These are phyloP conservation scores for Agonopterix subpropinquella DNA, from an alignment of 2,888 invertebrate genomes.

Conservation along the genomic window DNA sequence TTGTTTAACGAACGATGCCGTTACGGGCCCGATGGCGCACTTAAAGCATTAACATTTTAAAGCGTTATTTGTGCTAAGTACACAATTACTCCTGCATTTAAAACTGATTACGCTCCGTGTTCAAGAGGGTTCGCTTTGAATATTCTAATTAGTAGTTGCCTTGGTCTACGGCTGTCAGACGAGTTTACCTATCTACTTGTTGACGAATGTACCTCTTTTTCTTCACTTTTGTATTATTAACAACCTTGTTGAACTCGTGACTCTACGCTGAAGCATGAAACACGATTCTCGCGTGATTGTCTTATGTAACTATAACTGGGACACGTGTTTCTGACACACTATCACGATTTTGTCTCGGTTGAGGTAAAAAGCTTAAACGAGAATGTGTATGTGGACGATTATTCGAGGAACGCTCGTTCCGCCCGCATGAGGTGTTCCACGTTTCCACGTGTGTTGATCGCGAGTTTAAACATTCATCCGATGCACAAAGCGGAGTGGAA, in stretches of 20 bases:
- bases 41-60: conserved; percentile 63
- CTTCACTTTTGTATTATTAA: not conserved
- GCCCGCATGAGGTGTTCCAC: conserved; percentile 16
- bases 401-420: too few relatives aligned
- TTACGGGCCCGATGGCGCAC: conserved; percentile 51
- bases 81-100: conserved; percentile 62
- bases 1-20: conserved; percentile 57
- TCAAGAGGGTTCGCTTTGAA: conserved; percentile 35
- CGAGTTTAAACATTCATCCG: conserved; percentile 38
- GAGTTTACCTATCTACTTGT: not conserved
- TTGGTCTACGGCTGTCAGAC: conserved; percentile 1
- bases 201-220: not conserved
- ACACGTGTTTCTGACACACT: not conserved
- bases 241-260: not conserved
- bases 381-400: not conserved
- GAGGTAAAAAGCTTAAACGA: not conserved
- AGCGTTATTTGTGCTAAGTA: conserved; percentile 59
- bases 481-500: conserved; percentile 35
- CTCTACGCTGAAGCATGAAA: not conserved
- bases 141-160: conserved; percentile 41
- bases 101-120: conserved; percentile 46
- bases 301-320: too few relatives aligned
- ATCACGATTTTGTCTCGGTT: not conserved
- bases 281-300: not conserved
- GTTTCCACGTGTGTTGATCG: conserved; percentile 33